A percentile compares a stretch with the other conserved stretches of the same genome.
Evolutionary conservation across 2,888 invertebrate species (phyloP).

Genomic region (Byasa hedistus): DNA sequence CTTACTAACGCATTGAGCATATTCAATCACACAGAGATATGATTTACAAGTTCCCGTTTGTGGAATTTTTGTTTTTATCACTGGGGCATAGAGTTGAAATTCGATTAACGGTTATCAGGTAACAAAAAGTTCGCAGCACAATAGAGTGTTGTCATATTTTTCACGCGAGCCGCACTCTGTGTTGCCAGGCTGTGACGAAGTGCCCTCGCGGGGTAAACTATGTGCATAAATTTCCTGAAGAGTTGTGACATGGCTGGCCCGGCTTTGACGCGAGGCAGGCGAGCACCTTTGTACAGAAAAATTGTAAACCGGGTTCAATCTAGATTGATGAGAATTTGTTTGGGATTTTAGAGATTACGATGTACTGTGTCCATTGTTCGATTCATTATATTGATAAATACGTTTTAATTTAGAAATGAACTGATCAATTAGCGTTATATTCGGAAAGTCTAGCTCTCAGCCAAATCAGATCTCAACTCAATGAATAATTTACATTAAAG

Average conservation of each 20-base stretch:
- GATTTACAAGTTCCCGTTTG: background rate
- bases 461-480: too few species aligned
- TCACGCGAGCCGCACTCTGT: slow-evolving; percentile 39
- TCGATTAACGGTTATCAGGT: background rate
- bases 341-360: too few species aligned
- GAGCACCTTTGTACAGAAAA: slow-evolving; percentile 43
- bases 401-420: too few species aligned
- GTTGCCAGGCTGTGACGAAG: slow-evolving; percentile 53
- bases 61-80: slow-evolving; percentile 4
- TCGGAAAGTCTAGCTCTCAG: too few species aligned
- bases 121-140: slow-evolving; percentile 18
- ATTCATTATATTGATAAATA: too few species aligned
- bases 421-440: too few species aligned
- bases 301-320: slow-evolving; percentile 24
- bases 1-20: background rate
- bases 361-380: too few species aligned
- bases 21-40: background rate
- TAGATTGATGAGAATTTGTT: slow-evolving; percentile 21
- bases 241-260: slow-evolving; percentile 53
- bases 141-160: slow-evolving; percentile 43
- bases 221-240: slow-evolving; percentile 71
- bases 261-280: slow-evolving; percentile 35
- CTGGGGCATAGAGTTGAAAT: slow-evolving; percentile 5
- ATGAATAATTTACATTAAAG: too few species aligned
- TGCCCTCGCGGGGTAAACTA: slow-evolving; percentile 61